Conservation (phyloP, 35 echinoderm and acorn worm species). For the Ophiothrix spiculata region DNA sequence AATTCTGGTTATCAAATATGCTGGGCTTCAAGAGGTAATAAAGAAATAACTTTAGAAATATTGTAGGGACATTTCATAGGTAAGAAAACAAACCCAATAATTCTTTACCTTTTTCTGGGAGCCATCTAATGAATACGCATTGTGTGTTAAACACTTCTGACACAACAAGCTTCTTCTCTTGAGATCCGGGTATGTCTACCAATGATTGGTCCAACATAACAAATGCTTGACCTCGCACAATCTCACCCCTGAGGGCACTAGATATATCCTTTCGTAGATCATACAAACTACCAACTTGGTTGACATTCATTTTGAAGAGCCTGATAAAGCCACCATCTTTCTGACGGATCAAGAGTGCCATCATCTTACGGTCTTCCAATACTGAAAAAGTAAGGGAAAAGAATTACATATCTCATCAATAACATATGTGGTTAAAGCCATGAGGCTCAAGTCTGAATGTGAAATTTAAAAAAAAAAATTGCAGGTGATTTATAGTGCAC, state of each 20-base stretch:
- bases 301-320: conserved; percentile 57
- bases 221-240: conserved; percentile 61
- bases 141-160: conserved; percentile 37
- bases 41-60: too few relatives aligned
- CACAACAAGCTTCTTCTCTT: conserved; percentile 74
- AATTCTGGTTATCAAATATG: too few relatives aligned
- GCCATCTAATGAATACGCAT: conserved; percentile 60
- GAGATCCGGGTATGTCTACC: conserved; percentile 42
- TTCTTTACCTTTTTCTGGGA: not conserved
- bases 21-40: too few relatives aligned
- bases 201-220: conserved; percentile 72
- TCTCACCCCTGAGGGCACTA: conserved; percentile 34
- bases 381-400: conserved; percentile 2
- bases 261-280: conserved; percentile 64
- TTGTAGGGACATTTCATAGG: too few relatives aligned
- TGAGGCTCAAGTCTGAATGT: too few relatives aligned
- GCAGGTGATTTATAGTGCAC: too few relatives aligned
- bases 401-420: not conserved
- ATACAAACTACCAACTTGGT: conserved; percentile 71
- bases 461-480: too few relatives aligned
- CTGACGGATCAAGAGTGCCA: conserved; percentile 76
- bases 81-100: too few relatives aligned
- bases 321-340: conserved; percentile 69
- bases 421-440: too few relatives aligned
- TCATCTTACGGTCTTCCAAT: conserved; percentile 43